phyloP scores from a whole-genome alignment of 2,888 invertebrate genomes.

The Drosophila diplacantha region DNA sequence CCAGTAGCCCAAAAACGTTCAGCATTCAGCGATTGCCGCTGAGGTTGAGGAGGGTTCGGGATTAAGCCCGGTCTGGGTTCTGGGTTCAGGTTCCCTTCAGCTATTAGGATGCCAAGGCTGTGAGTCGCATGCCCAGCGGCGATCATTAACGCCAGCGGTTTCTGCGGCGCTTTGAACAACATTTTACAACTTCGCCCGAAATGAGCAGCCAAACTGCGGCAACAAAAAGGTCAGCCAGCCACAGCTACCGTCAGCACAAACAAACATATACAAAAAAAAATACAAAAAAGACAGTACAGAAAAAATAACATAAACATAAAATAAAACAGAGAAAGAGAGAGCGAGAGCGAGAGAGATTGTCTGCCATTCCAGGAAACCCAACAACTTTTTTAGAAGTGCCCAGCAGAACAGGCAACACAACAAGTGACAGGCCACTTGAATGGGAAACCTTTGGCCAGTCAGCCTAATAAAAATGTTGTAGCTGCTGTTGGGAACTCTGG shows the following conservation, averaged over 20 bases:
- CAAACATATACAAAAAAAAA: constrained; percentile 41
- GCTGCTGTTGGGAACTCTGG: constrained; percentile 30
- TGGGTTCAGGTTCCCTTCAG: constrained; percentile 36
- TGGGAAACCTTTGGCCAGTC: constrained; percentile 42
- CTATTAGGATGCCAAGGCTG: constrained; percentile 50
- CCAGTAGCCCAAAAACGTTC: constrained; percentile 56
- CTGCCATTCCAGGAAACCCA: constrained; percentile 59
- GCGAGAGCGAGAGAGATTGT: constrained; percentile 17
- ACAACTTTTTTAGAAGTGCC: constrained; percentile 60
- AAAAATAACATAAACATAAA: constrained; percentile 54
- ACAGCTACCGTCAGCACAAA: constrained; percentile 56
- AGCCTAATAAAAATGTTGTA: constrained; percentile 46
- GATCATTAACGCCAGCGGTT: constrained; percentile 58
- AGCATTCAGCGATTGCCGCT: constrained; percentile 37
- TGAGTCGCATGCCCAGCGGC: constrained; percentile 45
- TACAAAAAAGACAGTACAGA: constrained; percentile 24
- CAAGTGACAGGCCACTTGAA: constrained; percentile 44
- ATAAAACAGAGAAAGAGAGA: constrained; percentile 21
- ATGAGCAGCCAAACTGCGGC: constrained; percentile 31
- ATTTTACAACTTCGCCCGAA: constrained; percentile 57
- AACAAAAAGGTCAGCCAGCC: constrained; percentile 63
- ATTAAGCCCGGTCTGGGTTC: neutral
- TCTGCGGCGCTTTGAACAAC: constrained; percentile 55
- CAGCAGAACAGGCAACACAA: constrained; percentile 38
- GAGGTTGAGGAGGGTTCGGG: constrained; percentile 27